Base-by-base conservation (phyloP, 2,888 invertebrate species). In the Thymelicus lineola region DNA sequence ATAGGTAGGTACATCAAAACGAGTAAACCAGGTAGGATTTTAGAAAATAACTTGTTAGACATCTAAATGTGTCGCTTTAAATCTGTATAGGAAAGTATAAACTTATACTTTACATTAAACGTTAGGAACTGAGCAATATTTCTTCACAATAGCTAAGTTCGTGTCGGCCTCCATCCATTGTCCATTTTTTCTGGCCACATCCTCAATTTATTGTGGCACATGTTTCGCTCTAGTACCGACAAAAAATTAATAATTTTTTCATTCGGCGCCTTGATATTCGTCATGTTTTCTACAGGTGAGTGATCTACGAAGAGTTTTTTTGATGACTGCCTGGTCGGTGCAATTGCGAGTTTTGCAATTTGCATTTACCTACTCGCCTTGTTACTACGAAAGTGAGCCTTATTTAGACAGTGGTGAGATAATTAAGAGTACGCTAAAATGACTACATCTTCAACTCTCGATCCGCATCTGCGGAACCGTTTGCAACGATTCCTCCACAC, bases 181-280 rank as follows among this genome's bases (percentile, higher is more conserved):
- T 90, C 78, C 81, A 88, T 90, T 92, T 82, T 93, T 92, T 92
- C 86, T 90, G 84, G 93, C 93, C 93, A 93, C 93, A 93, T 93
- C 92, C 91, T 90, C 93, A 92, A 83, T 89, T 88, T 87, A 86
- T 87, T 88, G 83, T 85, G 82, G 88, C 93, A 91, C 93, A 91
- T 91, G 91, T 90, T 88, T 90, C 87, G 86, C 87, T 88, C 82
- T 86, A 87, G 85, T 88, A 87, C 86, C 87, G 83, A 86, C 86
- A 87, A 88, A 90, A 90, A 89, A 85, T 75, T 78, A 79, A 83
- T 83, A 82, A 80, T 83, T 83, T 79, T 78, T 75, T 80, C 75
- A 77, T 78, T 75, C 77, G 84, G 84, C 86, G 77, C 84, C 85
- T 79, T 81, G 70, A 70, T 70, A 72, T 72, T 77, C 75, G 72